Evolutionary conservation across 53 echinoderm and acorn worm genomes (phyloP).

Genomic region (Paracentrotus lividus): DNA sequence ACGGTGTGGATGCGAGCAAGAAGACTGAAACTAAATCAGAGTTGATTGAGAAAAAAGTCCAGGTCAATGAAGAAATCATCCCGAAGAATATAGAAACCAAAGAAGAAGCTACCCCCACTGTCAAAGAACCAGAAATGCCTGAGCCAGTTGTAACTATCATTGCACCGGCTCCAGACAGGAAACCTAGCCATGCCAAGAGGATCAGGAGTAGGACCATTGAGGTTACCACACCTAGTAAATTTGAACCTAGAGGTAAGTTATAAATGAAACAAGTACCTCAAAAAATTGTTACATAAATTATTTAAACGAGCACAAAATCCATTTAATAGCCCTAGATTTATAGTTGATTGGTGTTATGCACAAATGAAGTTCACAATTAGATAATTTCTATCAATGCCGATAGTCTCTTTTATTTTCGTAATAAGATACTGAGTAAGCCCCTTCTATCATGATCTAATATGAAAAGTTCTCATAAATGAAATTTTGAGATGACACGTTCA

Average conservation of each 20-base stretch:
- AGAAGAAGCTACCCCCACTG: slow-evolving; percentile 51
- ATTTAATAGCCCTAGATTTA: too few relatives aligned
- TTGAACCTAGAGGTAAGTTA: slow-evolving; percentile 44
- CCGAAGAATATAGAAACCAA: slow-evolving; percentile 33
- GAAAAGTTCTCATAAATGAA: too few relatives aligned
- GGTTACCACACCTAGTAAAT: slow-evolving; percentile 20
- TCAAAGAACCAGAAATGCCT: slow-evolving; percentile 39
- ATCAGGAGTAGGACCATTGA: slow-evolving; percentile 78
- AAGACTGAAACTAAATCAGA: slow-evolving; percentile 42
- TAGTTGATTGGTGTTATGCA: too few relatives aligned
- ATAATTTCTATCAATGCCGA: too few relatives aligned
- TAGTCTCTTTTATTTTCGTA: too few relatives aligned
- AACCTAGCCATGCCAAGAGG: slow-evolving; percentile 69
- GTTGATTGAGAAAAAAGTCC: background rate
- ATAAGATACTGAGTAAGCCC: too few relatives aligned
- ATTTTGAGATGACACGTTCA: too few relatives aligned
- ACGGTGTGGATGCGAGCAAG: slow-evolving; percentile 42
- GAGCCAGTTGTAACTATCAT: slow-evolving; percentile 21
- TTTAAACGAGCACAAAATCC: too few relatives aligned
- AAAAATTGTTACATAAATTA: too few relatives aligned
- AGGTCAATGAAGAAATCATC: slow-evolving; percentile 50
- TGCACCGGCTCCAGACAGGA: slow-evolving; percentile 51
- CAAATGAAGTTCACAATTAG: too few relatives aligned
- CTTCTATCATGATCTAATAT: too few relatives aligned
- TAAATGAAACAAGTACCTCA: too few relatives aligned